Evolutionary conservation across 2,888 invertebrate genomes (phyloP), one percentile per base, ranked within the genome.

Genomic region (Balanococcus diminutus): DNA sequence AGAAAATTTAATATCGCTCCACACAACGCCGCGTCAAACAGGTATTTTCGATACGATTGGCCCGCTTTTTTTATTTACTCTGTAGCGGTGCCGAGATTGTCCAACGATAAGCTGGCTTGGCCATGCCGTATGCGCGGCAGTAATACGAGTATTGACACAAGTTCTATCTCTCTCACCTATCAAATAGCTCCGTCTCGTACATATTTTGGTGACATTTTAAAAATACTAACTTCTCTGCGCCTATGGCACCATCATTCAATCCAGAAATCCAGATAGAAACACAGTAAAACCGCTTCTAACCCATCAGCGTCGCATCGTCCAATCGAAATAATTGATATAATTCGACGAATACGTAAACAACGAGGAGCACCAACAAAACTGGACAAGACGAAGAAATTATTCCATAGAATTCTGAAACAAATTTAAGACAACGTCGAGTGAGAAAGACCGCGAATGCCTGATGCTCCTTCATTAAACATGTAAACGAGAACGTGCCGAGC

Each of bases 1-100:
- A 22, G 56, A 56, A 56, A 56, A 22, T 56, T 19, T 42, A 11
- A 2, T 11, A 42, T 56, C 56, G 22, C 22, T 22, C 19, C 22
- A 22, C 22, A 56, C 56, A 56, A 28, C 28, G 16, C 22, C 61
- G 25, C 28, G 31, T 36, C 5, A 79, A 79, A 79, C 75, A 19
- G 75, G 75, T 67, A 79, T 79, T 75, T 75, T 75, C 31, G 75
- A 32, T 75, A 32, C 72, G 36, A 36, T 36, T 79, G 75, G 36
- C 11, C 61, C 25, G 22, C 61, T 28, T 28, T 79, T 56, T 56
- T 56, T 56, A 2, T 46, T n/a, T 11, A 56, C 56, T 56, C 8
- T 22, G 56, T 22, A 56, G 22, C 22, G 36, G 75, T 36, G 11
- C 36, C 19, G 3, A 56, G 75, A 72, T 72, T 31, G 72, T 72